A percentile compares a stretch with the other conserved stretches of the same genome.
phyloP scores from a whole-genome alignment of 2,797 vertebrate genomes.

The Oophaga sylvatica region DNA sequence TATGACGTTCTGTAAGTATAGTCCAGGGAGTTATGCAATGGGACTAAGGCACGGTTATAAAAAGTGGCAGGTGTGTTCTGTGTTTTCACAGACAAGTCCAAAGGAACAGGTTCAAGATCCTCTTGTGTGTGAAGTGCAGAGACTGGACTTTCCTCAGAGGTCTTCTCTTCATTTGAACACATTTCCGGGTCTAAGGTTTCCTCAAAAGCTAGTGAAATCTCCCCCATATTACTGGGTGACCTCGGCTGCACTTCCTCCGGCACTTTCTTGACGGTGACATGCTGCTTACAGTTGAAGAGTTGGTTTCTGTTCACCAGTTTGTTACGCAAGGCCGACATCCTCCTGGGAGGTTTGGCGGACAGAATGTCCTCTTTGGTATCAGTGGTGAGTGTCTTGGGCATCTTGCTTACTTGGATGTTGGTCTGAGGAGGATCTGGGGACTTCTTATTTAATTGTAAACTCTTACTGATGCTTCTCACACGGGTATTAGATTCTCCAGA shows the following conservation, averaged over 20 bases:
- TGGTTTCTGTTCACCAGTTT: slow-evolving; percentile 61
- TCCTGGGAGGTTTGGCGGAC: slow-evolving; percentile 74
- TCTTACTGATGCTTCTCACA: slow-evolving; percentile 73
- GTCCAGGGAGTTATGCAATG: slow-evolving; percentile 78
- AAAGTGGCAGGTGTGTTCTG: slow-evolving; percentile 71
- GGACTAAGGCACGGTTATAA: slow-evolving; percentile 71
- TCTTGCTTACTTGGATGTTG: slow-evolving; percentile 73
- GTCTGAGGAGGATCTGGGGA: slow-evolving; percentile 29
- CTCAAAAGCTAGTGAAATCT: slow-evolving; percentile 64
- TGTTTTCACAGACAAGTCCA: slow-evolving; percentile 83
- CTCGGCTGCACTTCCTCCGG: neutral
- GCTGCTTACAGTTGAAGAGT: slow-evolving; percentile 61
- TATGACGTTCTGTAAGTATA: slow-evolving; percentile 90
- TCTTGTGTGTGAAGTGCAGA: slow-evolving; percentile 60
- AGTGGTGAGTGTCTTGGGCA: slow-evolving; percentile 69
- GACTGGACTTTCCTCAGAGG: slow-evolving; percentile 56
- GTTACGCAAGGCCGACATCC: slow-evolving; percentile 68
- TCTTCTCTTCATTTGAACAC: neutral
- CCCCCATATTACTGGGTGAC: slow-evolving; percentile 37
- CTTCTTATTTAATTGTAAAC: slow-evolving; percentile 68
- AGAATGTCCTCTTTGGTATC: slow-evolving; percentile 75
- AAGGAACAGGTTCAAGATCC: slow-evolving; percentile 74
- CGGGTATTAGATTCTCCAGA: slow-evolving; percentile 72
- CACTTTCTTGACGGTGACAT: neutral
- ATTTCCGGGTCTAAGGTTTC: slow-evolving; percentile 60